Base-by-base conservation (phyloP, 2,888 invertebrate species). In the Amphiduros pacificus region DNA sequence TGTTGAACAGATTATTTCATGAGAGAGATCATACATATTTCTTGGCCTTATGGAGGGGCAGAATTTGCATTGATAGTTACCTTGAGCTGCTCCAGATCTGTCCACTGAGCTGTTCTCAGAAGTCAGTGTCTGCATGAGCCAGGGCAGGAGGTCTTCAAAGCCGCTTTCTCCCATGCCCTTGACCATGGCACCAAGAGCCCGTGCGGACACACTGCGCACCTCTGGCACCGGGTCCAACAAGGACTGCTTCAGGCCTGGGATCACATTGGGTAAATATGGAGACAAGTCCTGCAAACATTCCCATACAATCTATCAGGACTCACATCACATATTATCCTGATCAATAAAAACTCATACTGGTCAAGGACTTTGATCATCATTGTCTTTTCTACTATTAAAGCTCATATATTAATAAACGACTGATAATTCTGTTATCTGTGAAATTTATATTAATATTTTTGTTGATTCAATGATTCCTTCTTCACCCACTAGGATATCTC, bases 171-270 rank as follows among this genome's bases (percentile, higher is more conserved):
- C 96, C 92, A 97, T 95, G 70, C 95, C 96, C 70, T 91, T 89
- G 51, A 97, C 95, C 95, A 98, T 97, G 24, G 97, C 94, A 61
- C 98, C 98, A 41, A 99, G 86, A 1, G 98, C 98, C 66, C 94
- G 88, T 0, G 99, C 94, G 0, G 97, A 95, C 11, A 98, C 97
- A 41, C 93, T 92, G 26, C 99, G 88, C 40, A 95, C 94, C 87
- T 99, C 98, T 0, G 99, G 99, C 54, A 97, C 98, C 0, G 99
- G 99, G 85, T 99, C 99, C 55, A 99, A 85, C 68, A 99, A 85
- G 49, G 96, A 96, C 65, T 91, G 91, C 85, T 99, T 97, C 63
- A 99, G 84, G 0, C 98, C 98, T 0, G 98, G 98, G 67, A 98
- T 94, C 69, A 99, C 94, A 54, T 91, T 93, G 0, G 94, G 93